Conservation (phyloP, 2,888 invertebrate genomes). For the Isotomurus palustris region DNA sequence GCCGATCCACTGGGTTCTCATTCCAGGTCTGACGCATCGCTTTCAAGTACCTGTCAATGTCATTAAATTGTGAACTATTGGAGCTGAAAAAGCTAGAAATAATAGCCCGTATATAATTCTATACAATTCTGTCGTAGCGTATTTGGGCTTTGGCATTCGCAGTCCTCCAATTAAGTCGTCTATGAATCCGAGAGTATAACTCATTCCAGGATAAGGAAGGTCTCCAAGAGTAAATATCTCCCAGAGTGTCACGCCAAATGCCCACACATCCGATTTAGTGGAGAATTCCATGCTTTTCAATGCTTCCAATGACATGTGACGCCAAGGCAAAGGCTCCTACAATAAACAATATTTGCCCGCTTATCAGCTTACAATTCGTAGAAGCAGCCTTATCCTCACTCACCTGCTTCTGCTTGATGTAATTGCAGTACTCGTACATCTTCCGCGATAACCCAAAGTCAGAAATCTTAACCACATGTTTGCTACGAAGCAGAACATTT, state of each 20-base stretch:
- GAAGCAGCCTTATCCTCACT: not conserved
- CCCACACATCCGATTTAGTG: constrained; percentile 4
- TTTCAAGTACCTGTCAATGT: constrained; percentile 54
- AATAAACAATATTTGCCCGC: too few relatives aligned
- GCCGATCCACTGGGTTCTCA: constrained; percentile 68
- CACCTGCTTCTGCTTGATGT: constrained; percentile 3
- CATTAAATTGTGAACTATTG: not conserved
- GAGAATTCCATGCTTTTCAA: constrained; percentile 3
- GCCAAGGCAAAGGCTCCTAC: constrained; percentile 1
- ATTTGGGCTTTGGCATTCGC: constrained; percentile 4
- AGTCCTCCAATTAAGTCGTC: not conserved
- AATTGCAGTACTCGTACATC: not conserved
- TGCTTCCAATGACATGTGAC: constrained; percentile 3
- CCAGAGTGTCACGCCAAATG: constrained; percentile 6
- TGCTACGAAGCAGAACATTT: constrained; percentile 1
- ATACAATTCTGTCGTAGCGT: constrained; percentile 2
- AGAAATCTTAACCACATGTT: not conserved
- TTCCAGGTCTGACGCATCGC: constrained; percentile 85
- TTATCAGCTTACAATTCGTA: too few relatives aligned
- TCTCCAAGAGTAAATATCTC: constrained; percentile 8
- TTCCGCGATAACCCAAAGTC: constrained; percentile 9
- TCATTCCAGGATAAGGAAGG: constrained; percentile 1
- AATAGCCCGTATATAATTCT: not conserved
- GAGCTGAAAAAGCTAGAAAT: not conserved
- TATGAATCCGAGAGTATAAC: not conserved